Evolutionary conservation across 2,888 invertebrate genomes (phyloP), one percentile per base, ranked within the genome.

Genomic region (Iselma pallidipennis): DNA sequence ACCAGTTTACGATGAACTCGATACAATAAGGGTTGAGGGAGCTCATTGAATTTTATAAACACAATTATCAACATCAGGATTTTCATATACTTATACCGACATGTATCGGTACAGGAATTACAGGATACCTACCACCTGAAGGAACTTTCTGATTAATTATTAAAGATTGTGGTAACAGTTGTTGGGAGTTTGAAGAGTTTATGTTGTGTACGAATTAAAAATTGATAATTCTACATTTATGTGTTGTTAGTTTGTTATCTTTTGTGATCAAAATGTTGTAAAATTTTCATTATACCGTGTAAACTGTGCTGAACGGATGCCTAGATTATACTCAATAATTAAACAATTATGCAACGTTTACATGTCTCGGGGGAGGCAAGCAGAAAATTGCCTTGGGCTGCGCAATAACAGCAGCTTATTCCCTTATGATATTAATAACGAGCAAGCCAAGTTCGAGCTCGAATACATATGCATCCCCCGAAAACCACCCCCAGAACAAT

Each of bases 371-470:
- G 81, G 78, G 80, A 78, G 64, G 63, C 58, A 66, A 69, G 71
- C 71, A 70, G 79, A 80, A 81, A 80, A 81, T 81, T 81, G 80
- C 78, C 76, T 78, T 75, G 81, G 79, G 80, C 77, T 78, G 76
- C 76, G 80, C 80, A 77, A 80, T 81, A 80, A 81, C 78, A 76
- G 74, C 78, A 77, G 78, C 78, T 81, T 80, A 81, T 81, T 81
- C 81, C 81, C 81, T 80, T 80, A 81, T 80, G 80, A 81, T 81
- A 81, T 81, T 81, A 81, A 81, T 81, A 81, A 80, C 80, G 76
- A 72, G 66, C 57, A 60, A 4, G 52, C 55, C 55, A 33, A 66
- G 63, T 54, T 57, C 25, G 42, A 66, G 63, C 55, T 57, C 25
- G 53, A 31, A 42, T 49, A 14, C 54, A 51, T n/a, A n/a, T n/a